Conservation (phyloP, 64 coral and sea anemone genomes). For the Astreopora myriophthalma region DNA sequence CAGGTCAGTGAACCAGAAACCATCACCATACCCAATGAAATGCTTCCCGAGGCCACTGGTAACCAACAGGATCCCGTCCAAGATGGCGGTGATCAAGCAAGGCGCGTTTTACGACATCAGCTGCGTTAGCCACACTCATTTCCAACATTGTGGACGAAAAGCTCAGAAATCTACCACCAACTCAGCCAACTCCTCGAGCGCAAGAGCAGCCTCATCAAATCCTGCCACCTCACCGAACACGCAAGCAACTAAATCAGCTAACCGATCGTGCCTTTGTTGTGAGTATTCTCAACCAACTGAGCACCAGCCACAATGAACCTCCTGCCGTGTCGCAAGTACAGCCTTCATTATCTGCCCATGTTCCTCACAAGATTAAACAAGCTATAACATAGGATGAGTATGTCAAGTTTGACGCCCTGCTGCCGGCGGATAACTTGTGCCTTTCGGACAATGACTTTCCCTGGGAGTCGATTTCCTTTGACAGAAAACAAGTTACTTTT, state of each 20-base stretch:
- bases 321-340: not conserved
- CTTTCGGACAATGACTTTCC: not conserved
- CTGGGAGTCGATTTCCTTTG: not conserved
- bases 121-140: not conserved
- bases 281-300: not conserved
- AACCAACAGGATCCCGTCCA: not conserved
- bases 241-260: not conserved
- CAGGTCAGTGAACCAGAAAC: not conserved
- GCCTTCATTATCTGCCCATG: not conserved
- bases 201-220: not conserved
- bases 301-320: accelerated
- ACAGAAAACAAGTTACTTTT: not conserved
- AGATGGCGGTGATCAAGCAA: not conserved
- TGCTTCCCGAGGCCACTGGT: too few species aligned
- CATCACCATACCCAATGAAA: not conserved
- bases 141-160: not conserved
- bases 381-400: not conserved
- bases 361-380: not conserved
- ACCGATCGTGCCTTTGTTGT: not conserved
- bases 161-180: not conserved
- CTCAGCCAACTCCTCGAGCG: not conserved
- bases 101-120: not conserved
- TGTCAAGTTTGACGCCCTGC: not conserved
- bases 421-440: not conserved
- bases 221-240: not conserved